Evolutionary conservation across 2,797 vertebrate species (phyloP).

Genomic region (Sarcophilus harrisii): DNA sequence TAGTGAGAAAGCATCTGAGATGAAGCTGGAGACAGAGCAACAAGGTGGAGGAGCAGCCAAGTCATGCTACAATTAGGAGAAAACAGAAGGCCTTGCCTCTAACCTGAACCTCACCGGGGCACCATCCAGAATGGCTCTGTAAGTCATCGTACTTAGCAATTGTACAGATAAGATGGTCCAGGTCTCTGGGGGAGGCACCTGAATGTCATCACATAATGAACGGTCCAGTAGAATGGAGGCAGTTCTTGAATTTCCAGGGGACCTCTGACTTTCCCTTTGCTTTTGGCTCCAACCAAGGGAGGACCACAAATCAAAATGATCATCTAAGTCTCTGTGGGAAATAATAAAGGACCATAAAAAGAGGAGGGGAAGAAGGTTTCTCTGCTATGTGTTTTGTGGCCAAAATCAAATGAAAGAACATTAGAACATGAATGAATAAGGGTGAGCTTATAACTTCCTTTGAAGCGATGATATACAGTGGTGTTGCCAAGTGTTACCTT

Average conservation of each 20-base stretch:
- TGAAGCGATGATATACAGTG: neutral
- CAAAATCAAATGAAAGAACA: neutral
- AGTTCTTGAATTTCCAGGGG: neutral
- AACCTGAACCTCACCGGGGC: neutral
- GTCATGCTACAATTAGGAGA: neutral
- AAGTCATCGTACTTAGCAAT: neutral
- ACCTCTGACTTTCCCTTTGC: neutral
- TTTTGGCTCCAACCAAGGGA: neutral
- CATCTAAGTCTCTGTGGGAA: neutral
- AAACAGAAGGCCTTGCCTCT: neutral
- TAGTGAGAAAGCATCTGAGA: neutral
- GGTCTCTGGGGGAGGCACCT: too few species aligned
- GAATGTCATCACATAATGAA: neutral
- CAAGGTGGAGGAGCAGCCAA: neutral
- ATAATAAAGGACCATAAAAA: neutral
- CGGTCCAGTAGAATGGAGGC: neutral
- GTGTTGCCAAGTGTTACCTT: neutral
- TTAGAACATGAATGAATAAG: neutral
- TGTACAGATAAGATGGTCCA: neutral
- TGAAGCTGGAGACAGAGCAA: neutral
- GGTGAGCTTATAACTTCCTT: neutral
- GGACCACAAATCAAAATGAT: neutral
- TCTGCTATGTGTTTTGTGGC: neutral
- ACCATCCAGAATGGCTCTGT: neutral
- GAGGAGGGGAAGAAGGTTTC: neutral